Evolutionary conservation across 2,888 invertebrate species (phyloP), one percentile per base, ranked within the genome.

Genomic region (Callimorpha dominula): DNA sequence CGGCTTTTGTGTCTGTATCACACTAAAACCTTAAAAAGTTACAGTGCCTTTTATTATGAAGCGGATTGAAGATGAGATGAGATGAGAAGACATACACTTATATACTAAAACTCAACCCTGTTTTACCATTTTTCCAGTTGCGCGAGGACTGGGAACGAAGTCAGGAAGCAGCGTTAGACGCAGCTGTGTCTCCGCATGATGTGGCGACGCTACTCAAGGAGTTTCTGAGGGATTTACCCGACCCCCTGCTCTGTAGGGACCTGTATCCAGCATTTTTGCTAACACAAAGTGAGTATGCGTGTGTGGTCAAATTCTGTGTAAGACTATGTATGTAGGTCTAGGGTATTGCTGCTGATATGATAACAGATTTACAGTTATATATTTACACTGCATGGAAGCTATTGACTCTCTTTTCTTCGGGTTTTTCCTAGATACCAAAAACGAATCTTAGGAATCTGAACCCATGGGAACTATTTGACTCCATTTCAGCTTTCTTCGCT

Each of bases 161-260:
- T 31, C 96, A 97, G 84, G 97, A 97, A 86, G 96, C 96, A 17
- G 96, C 96, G 74, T 95, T 99, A 84, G 97, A 97, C 80, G 96
- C 97, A 14, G 98, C 98, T 65, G 97, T 97, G 85, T 98, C 98
- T 93, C 98, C 99, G 1, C 99, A 99, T 92, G 99, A 99, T 90
- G 98, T 99, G 73, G 99, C 99, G 12, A 98, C 98, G 0, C 96
- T 99, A 62, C 96, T 99, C 52, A 99, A 99, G 91, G 99, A 99
- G 93, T 99, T 98, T 95, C 97, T 99, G 82, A 96, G 99, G 69
- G 99, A 99, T 90, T 95, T 99, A 62, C 99, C 99, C 0, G 99
- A 99, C 89, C 98, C 99, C 12, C 96, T 99, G 77, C 97, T 99
- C 63, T 99, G 99, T 89, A 96, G 98, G 85, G 98, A 98, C 88